Evolutionary conservation across 2,113 vertebrate species (phyloP).

Genomic region (Dendrocopos noguchii): DNA sequence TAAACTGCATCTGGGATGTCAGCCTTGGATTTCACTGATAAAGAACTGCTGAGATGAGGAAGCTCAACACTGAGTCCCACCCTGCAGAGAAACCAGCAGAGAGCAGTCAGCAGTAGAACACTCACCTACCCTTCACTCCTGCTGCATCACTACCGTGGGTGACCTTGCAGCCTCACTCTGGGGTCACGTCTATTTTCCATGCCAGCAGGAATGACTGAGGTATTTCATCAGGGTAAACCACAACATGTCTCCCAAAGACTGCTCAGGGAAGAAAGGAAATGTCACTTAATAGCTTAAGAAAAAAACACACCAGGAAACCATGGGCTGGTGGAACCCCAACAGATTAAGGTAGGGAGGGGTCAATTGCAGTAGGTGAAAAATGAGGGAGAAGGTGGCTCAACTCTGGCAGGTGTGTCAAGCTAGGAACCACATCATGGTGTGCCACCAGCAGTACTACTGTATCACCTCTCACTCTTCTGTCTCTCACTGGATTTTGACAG

Average conservation of each 20-base stretch:
- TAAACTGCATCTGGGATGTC: neutral
- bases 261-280: neutral
- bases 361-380: neutral
- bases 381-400: neutral
- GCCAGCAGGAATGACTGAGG: neutral
- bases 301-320: neutral
- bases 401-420: neutral
- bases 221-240: neutral
- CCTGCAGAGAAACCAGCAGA: neutral
- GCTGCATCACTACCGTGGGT: neutral
- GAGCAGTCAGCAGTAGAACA: neutral
- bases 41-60: neutral
- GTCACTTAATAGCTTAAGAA: neutral
- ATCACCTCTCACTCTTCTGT: neutral
- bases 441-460: neutral
- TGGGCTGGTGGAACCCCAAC: neutral
- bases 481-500: neutral
- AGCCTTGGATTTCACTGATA: neutral
- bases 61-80: fast-evolving
- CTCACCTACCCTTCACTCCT: neutral
- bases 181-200: fast-evolving
- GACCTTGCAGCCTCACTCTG: fast-evolving
- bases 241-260: neutral
- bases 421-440: fast-evolving
- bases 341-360: neutral